These are phyloP conservation scores for Drosophila rhopaloa DNA, from an alignment of 1,140 invertebrate species.

Conservation along the genomic window DNA sequence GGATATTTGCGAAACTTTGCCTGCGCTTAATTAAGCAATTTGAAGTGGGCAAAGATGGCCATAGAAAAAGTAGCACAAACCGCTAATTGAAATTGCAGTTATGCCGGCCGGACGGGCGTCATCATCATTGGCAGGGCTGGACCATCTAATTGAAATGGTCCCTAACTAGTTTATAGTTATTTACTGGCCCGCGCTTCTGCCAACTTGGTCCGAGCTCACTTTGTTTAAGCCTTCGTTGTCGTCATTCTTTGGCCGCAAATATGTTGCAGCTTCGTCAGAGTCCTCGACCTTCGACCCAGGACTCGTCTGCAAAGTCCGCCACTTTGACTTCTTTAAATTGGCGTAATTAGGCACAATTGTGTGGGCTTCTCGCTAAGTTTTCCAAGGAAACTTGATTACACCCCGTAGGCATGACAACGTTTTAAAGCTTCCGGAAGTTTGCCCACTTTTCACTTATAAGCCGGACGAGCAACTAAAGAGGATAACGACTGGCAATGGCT, in stretches of 20 bases:
- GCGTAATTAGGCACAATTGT: slow-evolving; percentile 74
- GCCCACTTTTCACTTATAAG: slow-evolving; percentile 7
- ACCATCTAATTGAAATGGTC: slow-evolving; percentile 79
- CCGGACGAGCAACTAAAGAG: slow-evolving; percentile 5
- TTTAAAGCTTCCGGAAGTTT: slow-evolving; percentile 11
- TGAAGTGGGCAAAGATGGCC: slow-evolving; percentile 57
- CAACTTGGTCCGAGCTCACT: slow-evolving; percentile 43
- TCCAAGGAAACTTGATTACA: slow-evolving; percentile 36
- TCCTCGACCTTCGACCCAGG: slow-evolving; percentile 22
- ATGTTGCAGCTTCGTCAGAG: slow-evolving; percentile 27
- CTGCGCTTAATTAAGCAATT: slow-evolving; percentile 80
- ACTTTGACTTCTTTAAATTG: slow-evolving; percentile 56
- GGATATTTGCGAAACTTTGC: slow-evolving; percentile 74
- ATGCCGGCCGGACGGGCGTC: slow-evolving; percentile 37
- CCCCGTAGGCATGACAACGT: slow-evolving; percentile 37
- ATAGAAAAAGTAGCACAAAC: slow-evolving; percentile 71
- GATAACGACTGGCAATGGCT: slow-evolving; percentile 11
- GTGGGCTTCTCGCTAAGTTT: slow-evolving; percentile 40
- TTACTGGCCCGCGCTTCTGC: slow-evolving; percentile 55
- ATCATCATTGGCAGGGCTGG: slow-evolving; percentile 44
- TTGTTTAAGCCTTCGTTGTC: slow-evolving; percentile 30
- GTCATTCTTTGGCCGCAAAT: slow-evolving; percentile 47
- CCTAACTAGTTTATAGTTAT: slow-evolving; percentile 82
- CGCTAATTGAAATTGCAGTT: slow-evolving; percentile 82
- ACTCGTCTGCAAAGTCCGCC: background rate